Base-by-base conservation (phyloP, 2,888 invertebrate genomes). In the Meliscaeva auricollis region DNA sequence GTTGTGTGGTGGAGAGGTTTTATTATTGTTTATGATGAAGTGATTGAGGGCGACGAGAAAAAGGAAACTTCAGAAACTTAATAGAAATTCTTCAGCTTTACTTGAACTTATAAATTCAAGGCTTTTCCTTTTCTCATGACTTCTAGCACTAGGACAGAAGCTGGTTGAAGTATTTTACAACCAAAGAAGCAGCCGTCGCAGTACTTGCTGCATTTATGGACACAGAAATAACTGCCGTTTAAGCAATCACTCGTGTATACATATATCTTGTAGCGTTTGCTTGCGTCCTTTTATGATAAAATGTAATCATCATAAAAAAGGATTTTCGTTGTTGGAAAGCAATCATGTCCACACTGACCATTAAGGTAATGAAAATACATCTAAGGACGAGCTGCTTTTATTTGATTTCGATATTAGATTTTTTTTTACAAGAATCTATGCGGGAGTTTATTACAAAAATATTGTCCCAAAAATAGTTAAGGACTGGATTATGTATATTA, bases 281-380 rank as follows among this genome's bases (percentile, higher is more conserved):
- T 72, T 58, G 66, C 81, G 81, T 81, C 85, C 81, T 85, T 81
- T 85, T 77, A 79, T 88, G 89, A 89, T 89, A 90, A 90, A 88
- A 72, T 87, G 88, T 88, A 89, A 90, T 90, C 89, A 89, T 87
- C 89, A 90, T 90, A 89, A 89, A 89, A 89, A 88, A 89, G 87
- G 84, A 80, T 87, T 87, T 87, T 76, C 81, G 66, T 60, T 69
- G 72, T 52, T 70, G 22, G 76, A 73, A 85, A 75, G 84, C 75
- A 75, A 84, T 84, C 84, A 80, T 38, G 70, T 64, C 38, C 52
- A 64, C 62, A 46, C 73, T 75, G 73, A 54, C 66, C 70, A 66
- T 84, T 80, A 70, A 70, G 70, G 80, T 66, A 80, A 84, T 84
- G 84, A 70, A 84, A 58, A 75, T 80, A 75, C n/a, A n/a, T n/a